Evolutionary conservation across 1,140 invertebrate species (phyloP).

Genomic region (Lucilia cuprina): DNA sequence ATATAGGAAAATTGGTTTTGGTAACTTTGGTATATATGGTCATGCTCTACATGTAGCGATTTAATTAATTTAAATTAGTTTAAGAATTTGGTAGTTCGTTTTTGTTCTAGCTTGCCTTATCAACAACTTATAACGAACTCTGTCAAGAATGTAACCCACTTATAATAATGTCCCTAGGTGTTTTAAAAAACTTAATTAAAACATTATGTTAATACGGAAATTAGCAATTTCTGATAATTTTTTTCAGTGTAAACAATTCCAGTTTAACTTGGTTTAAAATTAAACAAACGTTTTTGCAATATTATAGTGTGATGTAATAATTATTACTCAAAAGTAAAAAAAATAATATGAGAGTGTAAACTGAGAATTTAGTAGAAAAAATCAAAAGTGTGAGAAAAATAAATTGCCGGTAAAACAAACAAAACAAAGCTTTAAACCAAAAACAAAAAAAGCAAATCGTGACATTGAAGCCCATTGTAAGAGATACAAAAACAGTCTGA

Average conservation of each 20-base stretch:
- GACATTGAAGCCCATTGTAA: constrained; percentile 18
- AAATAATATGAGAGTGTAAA: neutral
- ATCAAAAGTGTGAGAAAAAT: neutral
- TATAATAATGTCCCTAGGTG: too few species aligned
- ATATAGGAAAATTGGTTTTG: neutral
- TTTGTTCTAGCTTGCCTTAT: too few species aligned
- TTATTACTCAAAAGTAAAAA: neutral
- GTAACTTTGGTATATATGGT: neutral
- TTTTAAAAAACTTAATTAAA: too few species aligned
- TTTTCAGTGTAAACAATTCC: neutral
- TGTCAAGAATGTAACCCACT: too few species aligned
- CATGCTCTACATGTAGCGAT: neutral
- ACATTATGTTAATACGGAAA: too few species aligned
- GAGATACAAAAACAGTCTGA: neutral
- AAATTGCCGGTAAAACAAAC: neutral
- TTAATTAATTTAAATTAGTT: too few species aligned
- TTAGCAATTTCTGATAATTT: too few species aligned
- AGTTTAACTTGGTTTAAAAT: neutral
- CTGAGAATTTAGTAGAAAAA: neutral
- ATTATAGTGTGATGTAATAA: constrained; percentile 8
- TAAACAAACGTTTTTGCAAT: neutral
- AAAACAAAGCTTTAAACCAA: neutral
- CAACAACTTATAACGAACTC: too few species aligned
- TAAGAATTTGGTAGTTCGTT: too few species aligned
- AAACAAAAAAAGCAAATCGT: constrained; percentile 4